Percentiles rank a stretch among this genome's conserved stretches.
These are phyloP conservation scores for Malthinus flaveolus DNA, from an alignment of 2,888 invertebrate genomes.

Conservation along the genomic window DNA sequence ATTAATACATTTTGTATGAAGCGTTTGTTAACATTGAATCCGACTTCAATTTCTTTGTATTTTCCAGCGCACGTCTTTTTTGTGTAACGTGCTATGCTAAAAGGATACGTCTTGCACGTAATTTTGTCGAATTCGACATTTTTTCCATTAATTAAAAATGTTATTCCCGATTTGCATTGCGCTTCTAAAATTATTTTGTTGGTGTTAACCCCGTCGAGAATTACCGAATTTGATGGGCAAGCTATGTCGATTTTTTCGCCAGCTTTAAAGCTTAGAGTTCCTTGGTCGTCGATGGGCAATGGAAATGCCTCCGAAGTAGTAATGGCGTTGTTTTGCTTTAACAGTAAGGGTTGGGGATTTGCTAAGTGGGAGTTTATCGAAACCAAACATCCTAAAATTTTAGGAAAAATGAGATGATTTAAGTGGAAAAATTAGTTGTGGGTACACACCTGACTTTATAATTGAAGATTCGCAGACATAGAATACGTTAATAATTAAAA, in stretches of 20 bases:
- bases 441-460: too few relatives aligned
- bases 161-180: constrained; percentile 31
- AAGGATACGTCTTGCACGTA: constrained; percentile 53
- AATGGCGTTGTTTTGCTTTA: constrained; percentile 48
- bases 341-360: constrained; percentile 63
- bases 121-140: constrained; percentile 51
- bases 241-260: constrained; percentile 32
- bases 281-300: constrained; percentile 30
- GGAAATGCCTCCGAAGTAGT: constrained; percentile 30
- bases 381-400: constrained; percentile 52
- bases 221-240: constrained; percentile 30
- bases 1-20: constrained; percentile 58
- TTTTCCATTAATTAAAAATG: constrained; percentile 29
- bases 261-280: constrained; percentile 27
- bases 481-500: too few relatives aligned
- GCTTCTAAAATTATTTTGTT: constrained; percentile 16
- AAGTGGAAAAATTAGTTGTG: too few relatives aligned
- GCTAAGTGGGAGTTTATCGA: constrained; percentile 58
- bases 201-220: constrained; percentile 21
- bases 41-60: constrained; percentile 54
- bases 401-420: neutral
- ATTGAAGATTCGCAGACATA: too few relatives aligned
- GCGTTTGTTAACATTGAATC: constrained; percentile 56
- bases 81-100: constrained; percentile 53
- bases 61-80: constrained; percentile 52